phyloP scores from a whole-genome alignment of 2,113 vertebrate genomes.

The Nerophis lumbriciformis region DNA sequence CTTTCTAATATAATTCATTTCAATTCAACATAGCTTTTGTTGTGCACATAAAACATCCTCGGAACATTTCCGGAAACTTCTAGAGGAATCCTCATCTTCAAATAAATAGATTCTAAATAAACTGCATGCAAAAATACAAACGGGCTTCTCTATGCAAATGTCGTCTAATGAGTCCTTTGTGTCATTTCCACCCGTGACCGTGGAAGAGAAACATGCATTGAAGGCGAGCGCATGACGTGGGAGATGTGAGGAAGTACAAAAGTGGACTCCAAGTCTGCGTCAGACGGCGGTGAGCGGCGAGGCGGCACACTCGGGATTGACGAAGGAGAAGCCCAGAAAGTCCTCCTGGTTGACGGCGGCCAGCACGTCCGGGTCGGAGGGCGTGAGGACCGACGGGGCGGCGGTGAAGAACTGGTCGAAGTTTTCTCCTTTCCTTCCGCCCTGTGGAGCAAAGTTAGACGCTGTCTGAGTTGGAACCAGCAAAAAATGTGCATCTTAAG shows the following conservation, averaged over 20 bases:
- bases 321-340: constrained; percentile 82
- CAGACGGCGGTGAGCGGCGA: constrained; percentile 72
- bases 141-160: too few species aligned
- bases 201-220: too few species aligned
- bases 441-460: constrained; percentile 57
- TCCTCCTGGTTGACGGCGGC: constrained; percentile 85
- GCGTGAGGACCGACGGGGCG: constrained; percentile 79
- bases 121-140: neutral
- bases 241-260: neutral
- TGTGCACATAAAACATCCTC: neutral
- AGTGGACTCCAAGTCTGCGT: constrained; percentile 9
- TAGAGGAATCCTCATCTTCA: neutral
- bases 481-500: too few species aligned
- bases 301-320: constrained; percentile 76
- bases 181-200: too few species aligned
- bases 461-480: too few species aligned
- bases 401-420: constrained; percentile 90
- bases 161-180: too few species aligned
- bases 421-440: constrained; percentile 84
- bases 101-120: neutral
- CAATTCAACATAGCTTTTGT: neutral
- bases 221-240: neutral
- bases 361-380: constrained; percentile 83
- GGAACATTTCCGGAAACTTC: neutral
- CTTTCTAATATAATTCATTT: too few species aligned